Evolutionary conservation across 2,797 vertebrate species (phyloP).

Genomic region (Myiotriccus ornatus): DNA sequence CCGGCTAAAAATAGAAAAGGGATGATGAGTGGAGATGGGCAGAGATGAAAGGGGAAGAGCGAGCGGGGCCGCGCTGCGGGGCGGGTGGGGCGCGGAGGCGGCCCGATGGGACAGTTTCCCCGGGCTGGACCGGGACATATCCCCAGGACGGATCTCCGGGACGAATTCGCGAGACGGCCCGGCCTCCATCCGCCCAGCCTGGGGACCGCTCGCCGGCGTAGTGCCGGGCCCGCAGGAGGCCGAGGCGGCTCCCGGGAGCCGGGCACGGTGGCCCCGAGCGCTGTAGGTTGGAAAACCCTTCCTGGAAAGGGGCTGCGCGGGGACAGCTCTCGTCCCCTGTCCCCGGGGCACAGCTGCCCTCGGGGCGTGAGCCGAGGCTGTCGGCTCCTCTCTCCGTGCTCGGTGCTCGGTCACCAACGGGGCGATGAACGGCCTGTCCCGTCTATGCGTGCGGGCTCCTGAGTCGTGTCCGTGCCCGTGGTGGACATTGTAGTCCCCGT

Average conservation of each 20-base stretch:
- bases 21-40: constrained; percentile 86
- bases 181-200: fast-evolving
- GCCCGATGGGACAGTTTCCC: not conserved
- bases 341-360: not conserved
- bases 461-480: no score
- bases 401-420: not conserved
- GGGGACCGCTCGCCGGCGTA: not conserved
- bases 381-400: not conserved
- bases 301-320: not conserved
- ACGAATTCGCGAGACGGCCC: not conserved
- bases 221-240: not conserved
- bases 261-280: not conserved
- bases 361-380: no score
- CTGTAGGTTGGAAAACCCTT: not conserved
- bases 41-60: constrained; percentile 74
- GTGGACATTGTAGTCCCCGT: not conserved
- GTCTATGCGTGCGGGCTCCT: fast-evolving
- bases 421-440: not conserved
- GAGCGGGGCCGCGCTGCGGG: not conserved
- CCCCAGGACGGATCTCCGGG: not conserved
- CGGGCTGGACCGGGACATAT: not conserved
- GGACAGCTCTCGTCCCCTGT: not conserved
- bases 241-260: not conserved
- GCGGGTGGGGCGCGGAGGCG: not conserved
- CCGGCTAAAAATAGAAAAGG: constrained; percentile 89